phyloP scores from a whole-genome alignment of 2,113 vertebrate genomes.

The Synchiropus splendidus region DNA sequence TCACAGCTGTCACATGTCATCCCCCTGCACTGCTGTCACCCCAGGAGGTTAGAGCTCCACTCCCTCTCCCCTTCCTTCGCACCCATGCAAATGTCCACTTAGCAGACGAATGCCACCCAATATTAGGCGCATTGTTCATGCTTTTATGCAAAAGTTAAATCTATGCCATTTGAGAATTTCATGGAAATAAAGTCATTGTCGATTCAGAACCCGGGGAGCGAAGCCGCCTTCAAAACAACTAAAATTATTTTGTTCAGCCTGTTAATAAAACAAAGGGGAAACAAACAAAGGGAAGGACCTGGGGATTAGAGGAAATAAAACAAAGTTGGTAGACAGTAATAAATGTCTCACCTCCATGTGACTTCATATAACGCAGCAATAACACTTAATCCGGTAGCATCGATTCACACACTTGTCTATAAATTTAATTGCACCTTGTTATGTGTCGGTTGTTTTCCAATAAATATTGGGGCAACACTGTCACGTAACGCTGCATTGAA shows the following conservation, averaged over 20 bases:
- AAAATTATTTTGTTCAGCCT: conserved; percentile 95
- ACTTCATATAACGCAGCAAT: conserved; percentile 40
- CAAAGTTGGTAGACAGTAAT: conserved; percentile 48
- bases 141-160: conserved; percentile 99
- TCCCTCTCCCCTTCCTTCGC: conserved; percentile 69
- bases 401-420: conserved; percentile 49
- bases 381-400: conserved; percentile 50
- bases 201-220: conserved; percentile 84
- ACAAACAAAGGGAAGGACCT: conserved; percentile 62
- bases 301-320: conserved; percentile 36
- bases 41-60: conserved; percentile 81
- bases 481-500: conserved; percentile 1
- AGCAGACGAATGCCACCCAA: conserved; percentile 90
- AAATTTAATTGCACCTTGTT: conserved; percentile 37
- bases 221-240: conserved; percentile 89
- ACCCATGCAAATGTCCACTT: conserved; percentile 99
- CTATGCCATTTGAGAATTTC: conserved; percentile 97
- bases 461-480: too few species aligned
- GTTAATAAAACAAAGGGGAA: conserved; percentile 73
- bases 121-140: conserved; percentile 97
- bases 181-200: conserved; percentile 97
- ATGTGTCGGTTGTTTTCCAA: conserved; percentile 27
- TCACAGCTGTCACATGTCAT: conserved; percentile 99
- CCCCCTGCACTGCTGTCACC: conserved; percentile 90
- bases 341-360: conserved; percentile 51